Conservation (phyloP, 2,888 invertebrate genomes). For the Tetrapedia diversipes region DNA sequence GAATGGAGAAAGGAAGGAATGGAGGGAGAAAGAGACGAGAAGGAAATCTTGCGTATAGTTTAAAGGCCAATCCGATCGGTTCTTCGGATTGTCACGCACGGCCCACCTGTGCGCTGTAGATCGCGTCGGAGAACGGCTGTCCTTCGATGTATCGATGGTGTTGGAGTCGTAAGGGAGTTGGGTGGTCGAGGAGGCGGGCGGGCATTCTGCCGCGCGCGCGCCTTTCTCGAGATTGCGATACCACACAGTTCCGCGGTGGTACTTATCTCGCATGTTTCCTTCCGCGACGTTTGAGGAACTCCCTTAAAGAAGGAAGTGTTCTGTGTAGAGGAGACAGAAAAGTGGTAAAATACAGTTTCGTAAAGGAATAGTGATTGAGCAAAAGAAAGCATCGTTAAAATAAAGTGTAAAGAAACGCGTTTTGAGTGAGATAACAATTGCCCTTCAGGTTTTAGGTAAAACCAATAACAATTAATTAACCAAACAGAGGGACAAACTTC, state of each 20-base stretch:
- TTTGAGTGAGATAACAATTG: background rate
- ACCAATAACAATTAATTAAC: background rate
- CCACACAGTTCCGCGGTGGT: constrained; percentile 60
- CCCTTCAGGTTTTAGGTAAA: background rate
- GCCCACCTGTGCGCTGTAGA: constrained; percentile 40
- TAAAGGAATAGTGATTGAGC: background rate
- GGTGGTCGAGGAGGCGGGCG: constrained; percentile 52
- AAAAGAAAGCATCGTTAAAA: background rate
- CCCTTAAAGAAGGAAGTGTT: constrained; percentile 33
- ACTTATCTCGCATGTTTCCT: constrained; percentile 61
- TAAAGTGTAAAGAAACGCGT: background rate
- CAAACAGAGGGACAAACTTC: background rate
- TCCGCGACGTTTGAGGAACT: constrained; percentile 51
- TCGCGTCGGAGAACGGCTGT: constrained; percentile 47
- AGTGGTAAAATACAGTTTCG: background rate
- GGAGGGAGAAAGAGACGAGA: constrained; percentile 5
- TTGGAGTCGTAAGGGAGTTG: constrained; percentile 51
- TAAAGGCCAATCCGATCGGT: constrained; percentile 44
- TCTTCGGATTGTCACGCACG: constrained; percentile 34
- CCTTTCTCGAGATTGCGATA: constrained; percentile 62
- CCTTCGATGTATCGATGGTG: constrained; percentile 45
- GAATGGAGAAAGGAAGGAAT: background rate
- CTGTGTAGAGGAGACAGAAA: background rate
- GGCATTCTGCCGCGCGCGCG: constrained; percentile 58
- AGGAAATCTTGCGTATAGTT: constrained; percentile 23